Percentiles rank a stretch among this genome's conserved stretches.
Conservation (phyloP, 2,797 vertebrate genomes). For the Adelosebastes latens region DNA sequence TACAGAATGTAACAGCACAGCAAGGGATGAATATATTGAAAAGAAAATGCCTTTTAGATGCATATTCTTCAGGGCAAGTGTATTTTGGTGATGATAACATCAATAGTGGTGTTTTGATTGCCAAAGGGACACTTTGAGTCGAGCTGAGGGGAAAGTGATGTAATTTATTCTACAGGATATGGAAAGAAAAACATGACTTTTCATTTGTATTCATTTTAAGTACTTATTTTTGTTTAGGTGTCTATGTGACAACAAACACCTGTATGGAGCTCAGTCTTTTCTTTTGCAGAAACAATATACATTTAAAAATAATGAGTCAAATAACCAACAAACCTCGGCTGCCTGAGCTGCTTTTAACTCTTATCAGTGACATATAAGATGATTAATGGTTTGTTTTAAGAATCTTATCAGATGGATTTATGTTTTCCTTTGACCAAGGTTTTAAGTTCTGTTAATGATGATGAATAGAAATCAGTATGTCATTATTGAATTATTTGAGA, state of each 20-base stretch:
- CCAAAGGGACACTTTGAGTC: neutral
- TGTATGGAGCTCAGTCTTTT: neutral
- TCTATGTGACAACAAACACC: neutral
- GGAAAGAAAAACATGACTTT: neutral
- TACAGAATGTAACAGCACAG: too few species aligned
- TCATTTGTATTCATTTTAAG: neutral
- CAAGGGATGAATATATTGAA: neutral
- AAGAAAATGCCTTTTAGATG: neutral
- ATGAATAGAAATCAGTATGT: neutral
- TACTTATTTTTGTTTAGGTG: too few species aligned
- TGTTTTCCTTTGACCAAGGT: neutral
- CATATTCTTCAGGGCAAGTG: neutral
- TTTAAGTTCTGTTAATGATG: neutral
- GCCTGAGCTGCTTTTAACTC: neutral
- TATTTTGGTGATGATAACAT: neutral
- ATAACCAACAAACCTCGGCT: neutral
- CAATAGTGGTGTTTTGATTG: neutral
- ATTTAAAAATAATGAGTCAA: neutral
- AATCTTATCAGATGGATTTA: conserved; percentile 7
- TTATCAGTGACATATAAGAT: neutral
- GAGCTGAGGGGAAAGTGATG: neutral
- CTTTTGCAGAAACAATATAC: neutral
- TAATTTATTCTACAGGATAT: neutral
- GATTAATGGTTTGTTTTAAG: neutral
- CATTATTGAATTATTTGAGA: neutral